A percentile compares a stretch with the other conserved stretches of the same genome.
These are phyloP conservation scores for Antennarius maculatus DNA, from an alignment of 2,797 vertebrate species.

Conservation along the genomic window DNA sequence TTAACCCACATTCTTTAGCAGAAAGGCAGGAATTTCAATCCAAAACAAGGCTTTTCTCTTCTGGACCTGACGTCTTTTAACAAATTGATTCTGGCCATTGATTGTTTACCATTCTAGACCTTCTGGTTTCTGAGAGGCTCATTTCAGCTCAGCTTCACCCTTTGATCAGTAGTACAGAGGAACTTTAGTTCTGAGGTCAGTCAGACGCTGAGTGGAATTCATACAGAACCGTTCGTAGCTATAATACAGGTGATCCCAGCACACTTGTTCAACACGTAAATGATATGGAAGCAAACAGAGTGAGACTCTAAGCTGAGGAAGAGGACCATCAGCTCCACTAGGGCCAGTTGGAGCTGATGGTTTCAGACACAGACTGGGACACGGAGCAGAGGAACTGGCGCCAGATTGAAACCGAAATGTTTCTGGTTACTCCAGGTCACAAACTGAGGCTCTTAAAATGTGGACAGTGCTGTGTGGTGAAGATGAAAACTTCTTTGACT, in stretches of 20 bases:
- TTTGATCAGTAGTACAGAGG: not conserved
- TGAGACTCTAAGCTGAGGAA: not conserved
- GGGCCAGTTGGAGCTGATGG: no score
- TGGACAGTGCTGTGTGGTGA: no score
- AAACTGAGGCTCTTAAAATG: no score
- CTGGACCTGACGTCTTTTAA: not conserved
- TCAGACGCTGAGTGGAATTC: not conserved
- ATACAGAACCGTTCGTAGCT: not conserved
- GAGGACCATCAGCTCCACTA: not conserved
- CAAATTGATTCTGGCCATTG: not conserved
- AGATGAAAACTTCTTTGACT: no score
- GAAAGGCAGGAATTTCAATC: not conserved
- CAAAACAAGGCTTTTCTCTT: no score
- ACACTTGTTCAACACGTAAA: not conserved
- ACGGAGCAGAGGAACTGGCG: no score
- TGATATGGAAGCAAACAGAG: not conserved
- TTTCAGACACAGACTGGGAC: no score
- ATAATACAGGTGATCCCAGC: not conserved
- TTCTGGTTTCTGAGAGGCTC: not conserved
- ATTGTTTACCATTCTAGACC: not conserved
- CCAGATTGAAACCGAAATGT: no score
- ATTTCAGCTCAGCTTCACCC: not conserved
- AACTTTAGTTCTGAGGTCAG: not conserved
- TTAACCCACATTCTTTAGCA: not conserved
- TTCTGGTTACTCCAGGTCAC: no score